Percentiles rank a stretch among this genome's conserved stretches.
Evolutionary conservation across 2,113 vertebrate species (phyloP).

Genomic region (Calypte anna): DNA sequence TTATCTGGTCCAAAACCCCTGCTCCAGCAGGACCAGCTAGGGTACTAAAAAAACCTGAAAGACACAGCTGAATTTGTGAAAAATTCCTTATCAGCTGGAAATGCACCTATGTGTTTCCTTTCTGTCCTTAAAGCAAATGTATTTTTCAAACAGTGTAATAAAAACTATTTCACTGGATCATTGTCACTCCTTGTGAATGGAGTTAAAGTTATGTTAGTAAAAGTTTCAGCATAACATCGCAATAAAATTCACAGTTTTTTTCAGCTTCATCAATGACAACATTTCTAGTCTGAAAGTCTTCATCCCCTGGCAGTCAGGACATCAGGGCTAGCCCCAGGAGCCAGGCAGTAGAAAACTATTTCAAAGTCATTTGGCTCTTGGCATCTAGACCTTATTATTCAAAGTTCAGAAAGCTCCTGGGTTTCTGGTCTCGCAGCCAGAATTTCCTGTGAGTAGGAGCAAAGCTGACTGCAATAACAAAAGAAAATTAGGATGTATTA

Average conservation of each 20-base stretch:
- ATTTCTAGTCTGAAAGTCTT: neutral
- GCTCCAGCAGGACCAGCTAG: neutral
- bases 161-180: neutral
- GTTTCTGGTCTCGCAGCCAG: neutral
- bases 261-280: neutral
- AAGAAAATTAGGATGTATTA: neutral
- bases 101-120: neutral
- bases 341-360: neutral
- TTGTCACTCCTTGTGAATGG: neutral
- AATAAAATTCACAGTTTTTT: neutral
- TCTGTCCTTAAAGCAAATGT: neutral
- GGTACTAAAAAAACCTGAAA: neutral
- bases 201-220: neutral
- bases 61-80: neutral
- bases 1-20: neutral
- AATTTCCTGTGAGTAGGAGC: neutral
- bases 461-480: neutral
- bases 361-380: neutral
- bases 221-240: neutral
- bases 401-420: neutral
- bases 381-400: neutral
- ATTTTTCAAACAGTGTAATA: neutral
- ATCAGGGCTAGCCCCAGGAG: neutral
- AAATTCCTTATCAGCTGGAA: neutral
- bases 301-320: neutral